These are phyloP conservation scores for Drosophila setosimentum DNA, from an alignment of 2,888 invertebrate species.

Conservation along the genomic window DNA sequence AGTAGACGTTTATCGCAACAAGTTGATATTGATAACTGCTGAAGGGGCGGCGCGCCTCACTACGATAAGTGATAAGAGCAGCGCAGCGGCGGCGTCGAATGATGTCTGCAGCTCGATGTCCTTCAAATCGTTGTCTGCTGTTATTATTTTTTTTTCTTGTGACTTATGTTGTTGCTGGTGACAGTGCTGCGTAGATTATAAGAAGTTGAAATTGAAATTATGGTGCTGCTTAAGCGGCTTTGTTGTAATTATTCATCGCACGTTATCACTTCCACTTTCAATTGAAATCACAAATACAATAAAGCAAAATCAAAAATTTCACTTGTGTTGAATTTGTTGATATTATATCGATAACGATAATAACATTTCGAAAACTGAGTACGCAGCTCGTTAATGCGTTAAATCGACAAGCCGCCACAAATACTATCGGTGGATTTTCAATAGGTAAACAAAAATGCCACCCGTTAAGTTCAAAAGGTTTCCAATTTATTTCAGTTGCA, in stretches of 20 bases:
- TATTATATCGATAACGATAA: constrained; percentile 37
- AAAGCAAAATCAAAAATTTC: constrained; percentile 53
- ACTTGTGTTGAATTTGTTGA: constrained; percentile 51
- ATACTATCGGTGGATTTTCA: not conserved
- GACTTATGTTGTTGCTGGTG: constrained; percentile 13
- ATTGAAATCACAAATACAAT: constrained; percentile 57
- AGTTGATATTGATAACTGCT: constrained; percentile 52
- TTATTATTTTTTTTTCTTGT: constrained; percentile 9
- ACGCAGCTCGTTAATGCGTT: not conserved
- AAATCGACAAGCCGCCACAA: constrained; percentile 38
- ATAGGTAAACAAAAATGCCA: not conserved
- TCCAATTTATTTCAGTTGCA: constrained; percentile 29
- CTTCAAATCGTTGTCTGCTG: constrained; percentile 38
- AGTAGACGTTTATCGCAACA: constrained; percentile 43
- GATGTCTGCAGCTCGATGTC: constrained; percentile 30
- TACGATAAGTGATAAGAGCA: constrained; percentile 53
- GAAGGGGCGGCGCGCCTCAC: constrained; percentile 39
- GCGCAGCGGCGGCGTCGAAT: constrained; percentile 24
- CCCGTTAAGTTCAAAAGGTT: constrained; percentile 4
- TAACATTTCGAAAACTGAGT: not conserved
- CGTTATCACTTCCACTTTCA: constrained; percentile 49
- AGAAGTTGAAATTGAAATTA: constrained; percentile 39
- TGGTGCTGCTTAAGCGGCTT: constrained; percentile 27
- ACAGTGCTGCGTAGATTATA: constrained; percentile 48
- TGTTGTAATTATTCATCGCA: constrained; percentile 34